Base-by-base conservation (phyloP, 2,113 vertebrate species). In the Periophthalmus modestus region DNA sequence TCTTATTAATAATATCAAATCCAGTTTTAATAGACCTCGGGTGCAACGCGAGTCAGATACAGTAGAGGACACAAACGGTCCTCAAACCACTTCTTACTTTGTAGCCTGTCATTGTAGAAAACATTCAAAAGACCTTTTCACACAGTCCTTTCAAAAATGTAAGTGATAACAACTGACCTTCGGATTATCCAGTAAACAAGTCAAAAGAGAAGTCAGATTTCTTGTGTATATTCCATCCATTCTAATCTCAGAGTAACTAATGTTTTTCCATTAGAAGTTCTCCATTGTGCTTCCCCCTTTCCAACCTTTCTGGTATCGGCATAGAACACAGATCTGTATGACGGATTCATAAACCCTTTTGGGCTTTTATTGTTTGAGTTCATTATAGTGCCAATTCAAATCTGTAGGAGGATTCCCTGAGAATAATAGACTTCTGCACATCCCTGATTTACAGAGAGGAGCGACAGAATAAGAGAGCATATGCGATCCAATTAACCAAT, bases 321-420 rank as follows among this genome's bases (percentile, higher is more conserved):
- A 18, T 19, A 23, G 52, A 34, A 55, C 63, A 70, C 28, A 68
- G 11, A 82, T 19, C 62, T 36, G 47, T 67, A 55, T 78, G 21
- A 86, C 77, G 78, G 69, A 84, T 82, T 82, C 69, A 77, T 54
- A 12, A 48, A 58, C 15, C 59, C 15, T 78, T 43, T 54, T 28
- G 61, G 48, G 73, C 66, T 23, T 80, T 78, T 66, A 69, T 85
- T 82, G 80, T 82, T 81, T 80, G 67, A 71, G 52, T 13, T 85
- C 77, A 74, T 82, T 81, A 75, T 70, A 82, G 63, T 48, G 80
- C 70, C 68, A 68, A 67, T 61, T 88, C 81, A 82, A 84, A 89
- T 84, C 59, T 73, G 67, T 43, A 57, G 66, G 46, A 73, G 67
- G 66, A 78, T 79, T 82, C 73, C 65, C 62, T 65, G 43, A 65